These are phyloP conservation scores for Diadophis punctatus DNA, from an alignment of 2,113 vertebrate species.

Conservation along the genomic window DNA sequence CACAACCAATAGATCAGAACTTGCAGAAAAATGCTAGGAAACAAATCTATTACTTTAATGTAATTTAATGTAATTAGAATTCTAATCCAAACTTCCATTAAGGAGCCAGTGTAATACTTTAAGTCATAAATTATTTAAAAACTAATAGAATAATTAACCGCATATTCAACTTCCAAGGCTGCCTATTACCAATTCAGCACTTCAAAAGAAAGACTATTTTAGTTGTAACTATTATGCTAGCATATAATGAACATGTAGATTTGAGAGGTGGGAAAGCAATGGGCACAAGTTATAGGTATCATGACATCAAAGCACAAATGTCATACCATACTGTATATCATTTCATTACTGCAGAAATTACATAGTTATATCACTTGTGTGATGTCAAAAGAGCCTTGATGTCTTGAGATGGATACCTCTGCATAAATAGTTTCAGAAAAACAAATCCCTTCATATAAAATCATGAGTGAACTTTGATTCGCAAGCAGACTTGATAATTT, in stretches of 20 bases:
- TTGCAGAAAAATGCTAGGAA: background rate
- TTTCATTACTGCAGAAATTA: background rate
- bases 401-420: background rate
- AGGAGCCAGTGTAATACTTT: background rate
- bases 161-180: background rate
- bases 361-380: background rate
- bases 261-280: background rate
- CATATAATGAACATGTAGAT: background rate
- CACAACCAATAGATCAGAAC: background rate
- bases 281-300: background rate
- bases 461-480: background rate
- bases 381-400: background rate
- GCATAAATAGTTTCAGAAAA: background rate
- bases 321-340: background rate
- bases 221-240: background rate
- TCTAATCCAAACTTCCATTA: background rate
- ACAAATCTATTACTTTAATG: background rate
- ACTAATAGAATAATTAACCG: background rate
- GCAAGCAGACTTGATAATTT: background rate
- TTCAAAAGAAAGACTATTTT: background rate
- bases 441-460: background rate
- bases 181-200: background rate
- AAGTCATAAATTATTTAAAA: background rate
- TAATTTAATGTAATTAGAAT: slow-evolving; percentile 5
- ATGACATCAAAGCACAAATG: background rate